These are phyloP conservation scores for Aldrovandia affinis DNA, from an alignment of 2,797 vertebrate species.

Conservation along the genomic window DNA sequence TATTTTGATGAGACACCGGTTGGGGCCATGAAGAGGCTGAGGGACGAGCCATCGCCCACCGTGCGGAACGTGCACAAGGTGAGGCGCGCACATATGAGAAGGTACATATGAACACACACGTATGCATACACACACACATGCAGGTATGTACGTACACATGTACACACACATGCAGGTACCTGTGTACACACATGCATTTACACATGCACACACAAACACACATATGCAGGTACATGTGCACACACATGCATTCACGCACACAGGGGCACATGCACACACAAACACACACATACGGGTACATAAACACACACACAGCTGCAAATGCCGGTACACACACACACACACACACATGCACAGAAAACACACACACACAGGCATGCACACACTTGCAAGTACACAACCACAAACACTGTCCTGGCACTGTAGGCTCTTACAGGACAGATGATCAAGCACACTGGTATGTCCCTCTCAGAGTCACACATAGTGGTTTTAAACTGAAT, in stretches of 20 bases:
- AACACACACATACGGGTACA: constrained; percentile 9
- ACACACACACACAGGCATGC: not conserved
- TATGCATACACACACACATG: not conserved
- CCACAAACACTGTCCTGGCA: not conserved
- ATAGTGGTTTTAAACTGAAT: not conserved
- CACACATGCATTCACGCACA: not conserved
- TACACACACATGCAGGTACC: not conserved
- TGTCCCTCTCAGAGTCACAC: no score
- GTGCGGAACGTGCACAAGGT: constrained; percentile 90
- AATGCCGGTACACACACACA: no score
- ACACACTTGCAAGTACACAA: not conserved
- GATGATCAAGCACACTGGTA: no score
- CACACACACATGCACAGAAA: no score
- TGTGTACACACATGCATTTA: no score
- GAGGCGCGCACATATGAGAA: constrained; percentile 40
- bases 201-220: not conserved
- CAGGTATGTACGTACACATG: not conserved
- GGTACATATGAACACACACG: not conserved
- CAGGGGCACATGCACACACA: no score
- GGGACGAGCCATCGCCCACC: constrained; percentile 88
- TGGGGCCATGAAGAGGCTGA: constrained; percentile 95
- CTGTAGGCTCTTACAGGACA: not conserved
- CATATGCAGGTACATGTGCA: no score
- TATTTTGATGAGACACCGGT: constrained; percentile 98
- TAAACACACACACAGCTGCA: not conserved